phyloP scores from a whole-genome alignment of 2,113 vertebrate genomes.

The Heliornis fulica region DNA sequence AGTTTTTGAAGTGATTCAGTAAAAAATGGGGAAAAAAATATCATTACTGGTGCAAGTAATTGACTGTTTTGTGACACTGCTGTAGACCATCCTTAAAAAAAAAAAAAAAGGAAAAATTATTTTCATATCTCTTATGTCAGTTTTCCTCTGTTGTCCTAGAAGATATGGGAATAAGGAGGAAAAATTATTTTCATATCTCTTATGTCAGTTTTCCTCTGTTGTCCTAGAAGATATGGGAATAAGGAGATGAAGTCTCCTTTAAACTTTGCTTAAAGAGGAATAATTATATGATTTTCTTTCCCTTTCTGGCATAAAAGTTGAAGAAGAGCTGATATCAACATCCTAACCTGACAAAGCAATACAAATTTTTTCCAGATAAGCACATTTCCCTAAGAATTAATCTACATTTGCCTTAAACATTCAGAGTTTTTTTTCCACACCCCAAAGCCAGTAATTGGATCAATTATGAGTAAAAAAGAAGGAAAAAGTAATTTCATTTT shows the following conservation, averaged over 20 bases:
- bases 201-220: background rate
- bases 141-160: background rate
- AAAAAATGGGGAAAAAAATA: background rate
- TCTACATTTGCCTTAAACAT: background rate
- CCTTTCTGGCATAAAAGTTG: background rate
- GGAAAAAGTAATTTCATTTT: background rate
- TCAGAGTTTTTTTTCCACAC: background rate
- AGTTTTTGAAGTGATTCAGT: background rate
- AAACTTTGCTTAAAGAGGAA: background rate
- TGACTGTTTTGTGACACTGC: background rate
- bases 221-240: background rate
- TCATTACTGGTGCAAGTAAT: background rate
- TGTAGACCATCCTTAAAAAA: background rate
- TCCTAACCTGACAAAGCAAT: background rate
- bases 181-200: background rate
- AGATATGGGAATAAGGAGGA: background rate
- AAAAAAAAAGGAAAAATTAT: background rate
- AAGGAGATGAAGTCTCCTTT: background rate
- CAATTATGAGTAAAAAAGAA: background rate
- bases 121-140: background rate
- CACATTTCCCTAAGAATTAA: background rate
- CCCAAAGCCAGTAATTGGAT: background rate
- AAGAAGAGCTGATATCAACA: background rate
- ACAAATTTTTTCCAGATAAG: background rate
- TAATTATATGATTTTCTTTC: background rate